Percentiles rank a stretch among this genome's conserved stretches.
phyloP scores from a whole-genome alignment of 2,888 invertebrate genomes.

The Endotricha flammealis region DNA sequence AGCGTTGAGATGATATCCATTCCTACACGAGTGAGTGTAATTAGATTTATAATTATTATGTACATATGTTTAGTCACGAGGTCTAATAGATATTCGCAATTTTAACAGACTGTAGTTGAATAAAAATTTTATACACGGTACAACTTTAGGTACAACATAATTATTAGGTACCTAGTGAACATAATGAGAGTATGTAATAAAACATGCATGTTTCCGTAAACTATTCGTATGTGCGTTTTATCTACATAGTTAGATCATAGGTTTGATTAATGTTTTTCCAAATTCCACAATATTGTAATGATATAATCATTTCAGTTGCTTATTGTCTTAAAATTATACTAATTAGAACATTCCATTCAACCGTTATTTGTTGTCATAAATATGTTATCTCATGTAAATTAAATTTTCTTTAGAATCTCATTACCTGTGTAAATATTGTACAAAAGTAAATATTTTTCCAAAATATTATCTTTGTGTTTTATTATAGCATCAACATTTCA shows the following conservation, averaged over 20 bases:
- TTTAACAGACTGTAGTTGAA: constrained; percentile 35
- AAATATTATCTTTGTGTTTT: constrained; percentile 28
- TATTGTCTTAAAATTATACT: no score
- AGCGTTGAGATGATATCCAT: constrained; percentile 57
- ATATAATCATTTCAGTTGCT: no score
- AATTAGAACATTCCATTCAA: no score
- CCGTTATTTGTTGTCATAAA: no score
- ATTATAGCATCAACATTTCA: constrained; percentile 11
- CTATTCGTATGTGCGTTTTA: no score
- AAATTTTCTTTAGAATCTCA: constrained; percentile 17
- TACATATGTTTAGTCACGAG: constrained; percentile 19
- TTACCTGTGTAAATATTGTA: constrained; percentile 57
- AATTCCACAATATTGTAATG: no score
- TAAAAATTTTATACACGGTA: constrained; percentile 41
- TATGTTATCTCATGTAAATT: constrained; percentile 26
- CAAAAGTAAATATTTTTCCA: constrained; percentile 69
- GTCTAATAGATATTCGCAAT: constrained; percentile 26
- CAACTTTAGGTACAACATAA: constrained; percentile 18
- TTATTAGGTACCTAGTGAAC: constrained; percentile 36
- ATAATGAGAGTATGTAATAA: constrained; percentile 26
- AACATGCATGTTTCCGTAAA: no score
- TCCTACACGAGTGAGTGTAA: constrained; percentile 10
- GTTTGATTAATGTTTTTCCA: no score
- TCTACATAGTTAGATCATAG: no score
- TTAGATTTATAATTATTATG: constrained; percentile 14